Percentiles rank a stretch among this genome's conserved stretches.
Evolutionary conservation across 1,140 invertebrate species (phyloP).

Genomic region (Colletes latitarsis): DNA sequence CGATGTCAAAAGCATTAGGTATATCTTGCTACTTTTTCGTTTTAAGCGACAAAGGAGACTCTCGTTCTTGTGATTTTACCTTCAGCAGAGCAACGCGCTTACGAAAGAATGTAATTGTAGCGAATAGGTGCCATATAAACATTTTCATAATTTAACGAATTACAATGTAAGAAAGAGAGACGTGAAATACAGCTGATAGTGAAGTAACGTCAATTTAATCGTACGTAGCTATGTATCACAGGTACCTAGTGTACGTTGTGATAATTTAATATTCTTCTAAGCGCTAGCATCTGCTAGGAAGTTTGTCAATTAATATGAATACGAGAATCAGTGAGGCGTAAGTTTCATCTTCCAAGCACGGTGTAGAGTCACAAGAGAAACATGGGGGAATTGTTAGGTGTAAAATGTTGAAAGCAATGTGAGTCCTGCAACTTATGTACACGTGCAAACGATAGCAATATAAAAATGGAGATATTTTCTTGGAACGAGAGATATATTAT

Average conservation of each 20-base stretch:
- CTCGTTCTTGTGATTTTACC: constrained; percentile 37
- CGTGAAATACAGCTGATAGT: background rate
- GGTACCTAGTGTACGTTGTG: constrained; percentile 5
- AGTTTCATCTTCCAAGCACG: constrained; percentile 13
- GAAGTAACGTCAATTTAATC: background rate
- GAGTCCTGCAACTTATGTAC: constrained; percentile 39
- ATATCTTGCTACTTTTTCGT: background rate
- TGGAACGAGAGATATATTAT: constrained; percentile 51
- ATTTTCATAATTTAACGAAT: constrained; percentile 7
- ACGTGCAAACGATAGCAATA: constrained; percentile 69
- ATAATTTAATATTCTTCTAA: constrained; percentile 17
- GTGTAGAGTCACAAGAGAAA: constrained; percentile 9
- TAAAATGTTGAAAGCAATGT: background rate
- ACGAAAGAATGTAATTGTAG: constrained; percentile 23
- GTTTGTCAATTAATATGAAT: constrained; percentile 66
- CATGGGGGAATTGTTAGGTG: background rate
- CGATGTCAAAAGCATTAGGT: background rate
- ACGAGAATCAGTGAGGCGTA: constrained; percentile 25
- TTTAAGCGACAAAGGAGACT: constrained; percentile 14
- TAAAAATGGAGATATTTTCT: constrained; percentile 39
- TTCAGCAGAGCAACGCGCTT: constrained; percentile 3
- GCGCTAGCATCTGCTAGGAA: constrained; percentile 31
- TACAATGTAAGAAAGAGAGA: background rate
- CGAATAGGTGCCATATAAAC: constrained; percentile 25
- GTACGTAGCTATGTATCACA: background rate